Percentiles rank a stretch among this genome's conserved stretches.
phyloP scores from a whole-genome alignment of 2,797 vertebrate species.

The Enteromius treurensis region DNA sequence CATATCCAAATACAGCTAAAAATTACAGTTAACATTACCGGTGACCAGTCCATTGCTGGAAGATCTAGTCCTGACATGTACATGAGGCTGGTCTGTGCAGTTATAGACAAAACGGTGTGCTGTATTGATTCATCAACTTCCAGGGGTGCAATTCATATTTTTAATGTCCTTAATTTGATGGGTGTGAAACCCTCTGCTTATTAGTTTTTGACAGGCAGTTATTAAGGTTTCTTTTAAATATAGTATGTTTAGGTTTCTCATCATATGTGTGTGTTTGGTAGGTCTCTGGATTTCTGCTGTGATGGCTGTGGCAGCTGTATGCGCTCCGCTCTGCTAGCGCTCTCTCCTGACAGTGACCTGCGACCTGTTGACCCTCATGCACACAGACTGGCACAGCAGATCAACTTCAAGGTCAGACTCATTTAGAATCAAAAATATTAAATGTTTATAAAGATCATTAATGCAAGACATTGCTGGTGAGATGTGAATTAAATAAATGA shows the following conservation, averaged over 20 bases:
- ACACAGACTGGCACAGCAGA: slow-evolving; percentile 91
- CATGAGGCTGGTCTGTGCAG: neutral
- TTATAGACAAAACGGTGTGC: neutral
- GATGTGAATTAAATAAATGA: neutral
- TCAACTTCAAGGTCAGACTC: slow-evolving; percentile 91
- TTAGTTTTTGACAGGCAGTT: neutral
- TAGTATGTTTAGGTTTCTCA: neutral
- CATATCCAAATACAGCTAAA: neutral
- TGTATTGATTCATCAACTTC: neutral
- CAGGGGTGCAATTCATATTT: neutral
- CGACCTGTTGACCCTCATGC: slow-evolving; percentile 87
- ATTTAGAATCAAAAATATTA: neutral
- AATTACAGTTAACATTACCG: neutral
- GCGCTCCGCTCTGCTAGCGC: slow-evolving; percentile 85
- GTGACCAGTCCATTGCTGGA: neutral
- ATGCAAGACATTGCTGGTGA: neutral
- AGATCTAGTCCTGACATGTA: neutral
- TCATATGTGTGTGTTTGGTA: slow-evolving; percentile 59
- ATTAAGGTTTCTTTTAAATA: neutral
- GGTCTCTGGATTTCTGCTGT: slow-evolving; percentile 95
- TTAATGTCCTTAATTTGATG: neutral
- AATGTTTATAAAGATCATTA: neutral
- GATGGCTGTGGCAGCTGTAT: slow-evolving; percentile 88
- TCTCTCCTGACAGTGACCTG: slow-evolving; percentile 83
- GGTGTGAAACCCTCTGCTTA: neutral